Conservation (phyloP, 2,113 vertebrate species). For the Oncorhynchus masou region DNA sequence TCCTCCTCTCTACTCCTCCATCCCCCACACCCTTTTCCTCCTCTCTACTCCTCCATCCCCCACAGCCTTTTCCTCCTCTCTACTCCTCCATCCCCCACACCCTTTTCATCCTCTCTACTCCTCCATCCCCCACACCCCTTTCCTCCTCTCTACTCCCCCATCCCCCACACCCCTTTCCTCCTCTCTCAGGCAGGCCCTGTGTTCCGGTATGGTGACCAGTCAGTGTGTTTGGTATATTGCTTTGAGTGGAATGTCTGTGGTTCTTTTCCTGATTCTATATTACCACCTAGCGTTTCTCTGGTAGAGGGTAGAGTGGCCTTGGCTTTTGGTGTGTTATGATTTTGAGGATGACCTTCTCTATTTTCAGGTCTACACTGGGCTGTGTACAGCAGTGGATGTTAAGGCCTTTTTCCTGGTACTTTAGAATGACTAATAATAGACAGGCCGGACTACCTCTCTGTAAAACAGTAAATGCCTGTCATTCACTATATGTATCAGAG, state of each 20-base stretch:
- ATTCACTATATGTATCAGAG: constrained; percentile 13
- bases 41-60: too few relatives aligned
- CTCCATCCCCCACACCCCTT: background rate
- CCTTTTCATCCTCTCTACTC: background rate
- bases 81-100: too few relatives aligned
- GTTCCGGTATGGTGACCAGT: background rate
- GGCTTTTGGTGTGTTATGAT: constrained; percentile 35
- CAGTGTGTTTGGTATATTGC: too few relatives aligned
- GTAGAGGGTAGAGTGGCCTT: constrained; percentile 40
- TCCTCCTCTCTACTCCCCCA: background rate
- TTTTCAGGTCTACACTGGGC: constrained; percentile 46
- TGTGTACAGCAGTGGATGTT: background rate
- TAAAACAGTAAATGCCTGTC: constrained; percentile 30
- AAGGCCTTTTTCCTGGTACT: background rate
- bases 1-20: too few relatives aligned
- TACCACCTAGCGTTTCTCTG: too few relatives aligned
- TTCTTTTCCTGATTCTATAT: too few relatives aligned
- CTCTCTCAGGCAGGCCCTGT: constrained; percentile 6
- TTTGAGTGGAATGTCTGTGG: too few relatives aligned
- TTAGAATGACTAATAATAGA: constrained; percentile 36
- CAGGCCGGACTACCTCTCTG: background rate
- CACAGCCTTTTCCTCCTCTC: too few relatives aligned
- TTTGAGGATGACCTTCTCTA: constrained; percentile 57
- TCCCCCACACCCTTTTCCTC: too few relatives aligned
- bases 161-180: background rate